Base-by-base conservation (phyloP, 2,797 vertebrate species). In the Pygocentrus nattereri region DNA sequence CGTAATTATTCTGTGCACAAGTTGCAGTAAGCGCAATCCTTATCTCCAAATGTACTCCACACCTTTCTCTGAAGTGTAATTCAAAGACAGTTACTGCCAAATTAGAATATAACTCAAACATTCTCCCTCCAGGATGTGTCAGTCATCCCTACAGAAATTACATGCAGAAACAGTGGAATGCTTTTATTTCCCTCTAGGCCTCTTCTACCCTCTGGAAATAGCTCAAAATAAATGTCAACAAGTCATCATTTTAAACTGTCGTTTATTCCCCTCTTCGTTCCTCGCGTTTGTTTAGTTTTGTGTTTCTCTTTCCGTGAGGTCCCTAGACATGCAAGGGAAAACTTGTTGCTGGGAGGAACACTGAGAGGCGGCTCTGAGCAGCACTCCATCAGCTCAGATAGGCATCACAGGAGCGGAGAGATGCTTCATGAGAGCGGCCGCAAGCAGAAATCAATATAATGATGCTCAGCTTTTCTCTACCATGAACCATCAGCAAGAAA, bases 401-500 rank as follows among this genome's bases (percentile, higher is more conserved):
- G 73, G 85, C 67, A 83, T 87, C 79, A 81, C 73, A 80, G n/a
- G 49, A 23, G 74, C 15, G 21, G 34, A 83, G 65, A 41, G 80
- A 85, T 74, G 68, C 89, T 86, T 89, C 61, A 74, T 83, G 80
- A 88, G 77, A 44, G 34, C 74, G 68, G 78, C 88, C 69, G 81
- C 70, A 73, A 90, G 89, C 68, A 70, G 68, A 89, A 91, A 92
- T 92, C 88, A 85, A 92, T 92, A 91, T 75, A 87, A 88, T 89
- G 89, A 92, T 86, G 84, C 87, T 93, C 88, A 88, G 90, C 91
- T 91, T 91, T 93, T 91, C 90, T 90, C 80, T 90, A 90, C 88
- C 88, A 82, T 86, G 87, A 89, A 87, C 87, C 89, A 90, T 92
- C 93, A 93, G 91, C 89, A 90, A 88, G 89, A 92, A 92, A 92